Evolutionary conservation across 2,888 invertebrate species (phyloP).

Genomic region (Epinotia nisella): DNA sequence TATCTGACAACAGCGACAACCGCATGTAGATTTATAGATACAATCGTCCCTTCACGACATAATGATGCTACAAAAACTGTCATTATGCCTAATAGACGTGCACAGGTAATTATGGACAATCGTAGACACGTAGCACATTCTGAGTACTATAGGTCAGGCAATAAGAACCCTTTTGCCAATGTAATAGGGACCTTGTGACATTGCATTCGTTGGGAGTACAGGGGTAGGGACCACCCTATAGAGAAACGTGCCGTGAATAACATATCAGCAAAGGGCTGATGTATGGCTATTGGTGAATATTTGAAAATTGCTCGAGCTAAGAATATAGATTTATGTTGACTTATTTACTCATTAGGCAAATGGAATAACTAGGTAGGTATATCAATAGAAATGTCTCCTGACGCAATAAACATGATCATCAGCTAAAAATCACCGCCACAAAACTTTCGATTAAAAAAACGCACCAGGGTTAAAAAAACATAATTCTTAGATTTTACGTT

Average conservation of each 20-base stretch:
- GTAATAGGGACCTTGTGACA: background rate
- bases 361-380: too few species aligned
- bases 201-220: constrained; percentile 22
- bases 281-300: constrained; percentile 29
- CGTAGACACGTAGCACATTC: constrained; percentile 56
- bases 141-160: background rate
- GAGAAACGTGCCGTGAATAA: constrained; percentile 64
- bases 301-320: constrained; percentile 25
- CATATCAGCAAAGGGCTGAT: constrained; percentile 42
- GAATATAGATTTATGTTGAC: background rate
- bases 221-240: constrained; percentile 64
- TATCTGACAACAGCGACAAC: constrained; percentile 4
- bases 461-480: too few species aligned
- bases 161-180: background rate
- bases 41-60: constrained; percentile 1
- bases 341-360: too few species aligned
- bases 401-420: too few species aligned
- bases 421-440: too few species aligned
- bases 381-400: too few species aligned
- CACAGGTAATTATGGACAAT: constrained; percentile 68
- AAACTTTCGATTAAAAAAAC: too few species aligned
- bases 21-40: constrained; percentile 14
- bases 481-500: too few species aligned
- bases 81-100: constrained; percentile 47
- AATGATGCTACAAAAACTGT: constrained; percentile 44